Evolutionary conservation across 1,140 invertebrate species (phyloP).

Genomic region (Drosophila fuyamai): DNA sequence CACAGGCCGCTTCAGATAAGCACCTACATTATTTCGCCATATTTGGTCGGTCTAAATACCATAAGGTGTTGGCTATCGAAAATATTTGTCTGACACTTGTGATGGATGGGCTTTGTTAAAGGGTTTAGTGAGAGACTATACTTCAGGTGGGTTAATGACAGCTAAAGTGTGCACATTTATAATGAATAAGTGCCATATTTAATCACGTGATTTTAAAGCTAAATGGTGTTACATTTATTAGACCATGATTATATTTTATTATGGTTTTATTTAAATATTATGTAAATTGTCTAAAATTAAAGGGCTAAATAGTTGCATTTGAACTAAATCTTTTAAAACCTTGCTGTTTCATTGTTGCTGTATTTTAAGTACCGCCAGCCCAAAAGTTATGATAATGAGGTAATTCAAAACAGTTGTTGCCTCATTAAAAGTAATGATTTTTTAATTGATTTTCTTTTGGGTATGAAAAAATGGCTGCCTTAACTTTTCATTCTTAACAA

Average conservation of each 20-base stretch:
- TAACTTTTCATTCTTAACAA: not conserved
- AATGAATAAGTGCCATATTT: constrained; percentile 7
- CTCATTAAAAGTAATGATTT: too few species aligned
- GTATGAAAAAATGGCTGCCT: not conserved
- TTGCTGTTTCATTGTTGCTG: too few species aligned
- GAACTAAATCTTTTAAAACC: too few species aligned
- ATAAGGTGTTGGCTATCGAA: constrained; percentile 22
- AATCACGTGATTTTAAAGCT: constrained; percentile 5
- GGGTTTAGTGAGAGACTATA: not conserved
- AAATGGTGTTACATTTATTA: not conserved
- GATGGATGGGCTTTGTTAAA: constrained; percentile 24
- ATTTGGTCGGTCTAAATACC: constrained; percentile 18
- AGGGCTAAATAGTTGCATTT: too few species aligned
- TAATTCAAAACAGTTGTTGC: too few species aligned
- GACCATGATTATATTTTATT: too few species aligned
- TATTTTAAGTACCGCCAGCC: too few species aligned
- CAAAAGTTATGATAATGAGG: too few species aligned
- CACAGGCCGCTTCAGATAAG: constrained; percentile 57
- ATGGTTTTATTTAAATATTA: too few species aligned
- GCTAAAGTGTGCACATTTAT: constrained; percentile 3
- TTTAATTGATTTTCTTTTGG: not conserved
- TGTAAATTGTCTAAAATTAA: too few species aligned
- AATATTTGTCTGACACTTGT: constrained; percentile 45
- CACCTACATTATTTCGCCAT: constrained; percentile 21
- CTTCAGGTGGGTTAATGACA: not conserved